Conservation (phyloP, 2,888 invertebrate genomes). For the Ganaspis brasiliensis region DNA sequence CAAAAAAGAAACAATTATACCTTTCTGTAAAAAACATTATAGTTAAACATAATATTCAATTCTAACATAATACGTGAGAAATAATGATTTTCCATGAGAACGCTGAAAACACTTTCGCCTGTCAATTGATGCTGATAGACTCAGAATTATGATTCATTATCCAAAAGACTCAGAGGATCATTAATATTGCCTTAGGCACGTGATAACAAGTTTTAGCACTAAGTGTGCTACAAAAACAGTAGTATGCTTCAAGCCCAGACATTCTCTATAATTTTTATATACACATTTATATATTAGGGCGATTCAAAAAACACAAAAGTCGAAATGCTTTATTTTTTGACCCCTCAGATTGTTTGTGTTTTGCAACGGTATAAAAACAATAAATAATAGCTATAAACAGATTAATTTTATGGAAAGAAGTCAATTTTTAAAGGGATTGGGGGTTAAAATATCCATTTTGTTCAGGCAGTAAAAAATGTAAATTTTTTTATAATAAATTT, state of each 20-base stretch:
- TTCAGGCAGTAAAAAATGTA: too few species aligned
- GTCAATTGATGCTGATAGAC: conserved; percentile 18
- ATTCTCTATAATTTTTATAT: not conserved
- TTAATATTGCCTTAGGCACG: conserved; percentile 77
- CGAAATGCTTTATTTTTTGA: too few species aligned
- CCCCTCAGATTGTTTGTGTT: too few species aligned
- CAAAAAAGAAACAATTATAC: too few species aligned
- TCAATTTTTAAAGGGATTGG: too few species aligned
- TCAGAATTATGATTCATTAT: not conserved
- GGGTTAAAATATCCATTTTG: too few species aligned
- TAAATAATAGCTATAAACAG: too few species aligned
- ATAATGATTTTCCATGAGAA: not conserved
- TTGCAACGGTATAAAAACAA: too few species aligned
- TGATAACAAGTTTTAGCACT: conserved; percentile 79
- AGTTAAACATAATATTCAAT: not conserved
- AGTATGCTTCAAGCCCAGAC: conserved; percentile 26
- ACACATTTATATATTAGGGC: not conserved
- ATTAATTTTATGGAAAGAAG: too few species aligned
- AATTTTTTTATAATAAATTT: too few species aligned
- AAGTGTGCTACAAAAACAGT: conserved; percentile 67
- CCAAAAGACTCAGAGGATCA: conserved; percentile 62
- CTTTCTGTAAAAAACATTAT: not conserved
- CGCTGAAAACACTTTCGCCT: not conserved
- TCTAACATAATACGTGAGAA: too few species aligned
- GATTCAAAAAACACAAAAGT: not conserved